Conservation (phyloP, 2,113 vertebrate genomes). For the Pavo muticus region DNA sequence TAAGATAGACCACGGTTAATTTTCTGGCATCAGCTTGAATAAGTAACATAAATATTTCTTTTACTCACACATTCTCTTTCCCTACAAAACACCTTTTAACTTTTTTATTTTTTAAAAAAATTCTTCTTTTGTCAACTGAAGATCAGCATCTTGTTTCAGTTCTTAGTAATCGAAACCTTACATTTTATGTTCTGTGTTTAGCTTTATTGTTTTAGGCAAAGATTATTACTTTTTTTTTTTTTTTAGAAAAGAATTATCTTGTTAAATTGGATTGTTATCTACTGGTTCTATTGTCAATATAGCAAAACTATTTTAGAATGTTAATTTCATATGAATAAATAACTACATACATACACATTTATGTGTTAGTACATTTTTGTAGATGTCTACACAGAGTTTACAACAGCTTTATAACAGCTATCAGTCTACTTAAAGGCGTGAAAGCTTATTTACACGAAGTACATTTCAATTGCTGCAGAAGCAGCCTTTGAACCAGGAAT, state of each 20-base stretch:
- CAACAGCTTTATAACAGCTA: not conserved
- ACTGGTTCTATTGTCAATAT: not conserved
- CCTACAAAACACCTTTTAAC: not conserved
- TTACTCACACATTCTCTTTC: fast-evolving
- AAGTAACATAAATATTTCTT: not conserved
- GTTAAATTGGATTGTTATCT: not conserved
- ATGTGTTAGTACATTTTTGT: not conserved
- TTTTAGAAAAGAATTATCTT: not conserved
- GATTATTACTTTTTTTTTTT: not conserved
- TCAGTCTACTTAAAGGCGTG: not conserved
- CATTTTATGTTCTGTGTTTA: not conserved
- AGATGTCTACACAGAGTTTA: not conserved
- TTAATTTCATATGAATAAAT: not conserved
- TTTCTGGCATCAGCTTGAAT: not conserved
- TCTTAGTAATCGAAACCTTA: not conserved
- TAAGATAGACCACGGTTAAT: not conserved
- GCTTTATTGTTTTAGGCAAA: not conserved
- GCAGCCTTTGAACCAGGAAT: not conserved
- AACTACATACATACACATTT: fast-evolving
- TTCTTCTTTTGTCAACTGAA: not conserved
- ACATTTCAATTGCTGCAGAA: not conserved
- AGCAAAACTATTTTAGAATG: not conserved
- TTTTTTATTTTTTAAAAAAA: not conserved
- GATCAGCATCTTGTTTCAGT: not conserved
- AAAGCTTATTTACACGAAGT: not conserved